Evolutionary conservation across 2,888 invertebrate genomes (phyloP).

Genomic region (Cremastobaeus sp.): DNA sequence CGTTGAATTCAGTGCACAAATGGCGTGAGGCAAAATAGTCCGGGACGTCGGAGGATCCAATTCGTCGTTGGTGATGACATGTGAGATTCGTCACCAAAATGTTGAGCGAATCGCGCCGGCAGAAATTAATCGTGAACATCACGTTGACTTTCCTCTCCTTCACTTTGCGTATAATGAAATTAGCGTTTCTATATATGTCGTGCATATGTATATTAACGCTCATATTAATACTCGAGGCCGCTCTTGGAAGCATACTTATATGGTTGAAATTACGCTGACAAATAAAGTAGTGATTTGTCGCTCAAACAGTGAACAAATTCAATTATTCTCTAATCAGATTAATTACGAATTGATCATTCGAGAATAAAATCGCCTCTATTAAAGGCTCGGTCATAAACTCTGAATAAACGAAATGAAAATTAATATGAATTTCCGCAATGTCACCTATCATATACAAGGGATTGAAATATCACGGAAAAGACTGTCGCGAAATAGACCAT

Average conservation of each 20-base stretch:
- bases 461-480: no score
- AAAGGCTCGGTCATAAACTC: no score
- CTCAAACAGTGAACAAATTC: slow-evolving; percentile 14
- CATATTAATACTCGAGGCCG: slow-evolving; percentile 7
- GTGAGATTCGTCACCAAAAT: slow-evolving; percentile 41
- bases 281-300: slow-evolving; percentile 11
- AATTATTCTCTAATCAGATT: no score
- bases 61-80: slow-evolving; percentile 29
- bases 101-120: slow-evolving; percentile 20
- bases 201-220: slow-evolving; percentile 1
- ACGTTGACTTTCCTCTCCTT: slow-evolving; percentile 41
- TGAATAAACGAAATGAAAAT: no score
- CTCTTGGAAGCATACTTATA: slow-evolving; percentile 9
- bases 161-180: slow-evolving; percentile 42
- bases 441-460: no score
- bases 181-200: slow-evolving; percentile 8
- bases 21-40: slow-evolving; percentile 20
- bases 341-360: no score
- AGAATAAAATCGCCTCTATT: no score
- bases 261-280: slow-evolving; percentile 7
- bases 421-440: no score
- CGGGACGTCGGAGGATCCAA: slow-evolving; percentile 36
- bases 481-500: no score
- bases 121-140: slow-evolving; percentile 51
- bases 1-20: no score